phyloP scores from a whole-genome alignment of 2,888 invertebrate genomes.

The Tenthredo livida region DNA sequence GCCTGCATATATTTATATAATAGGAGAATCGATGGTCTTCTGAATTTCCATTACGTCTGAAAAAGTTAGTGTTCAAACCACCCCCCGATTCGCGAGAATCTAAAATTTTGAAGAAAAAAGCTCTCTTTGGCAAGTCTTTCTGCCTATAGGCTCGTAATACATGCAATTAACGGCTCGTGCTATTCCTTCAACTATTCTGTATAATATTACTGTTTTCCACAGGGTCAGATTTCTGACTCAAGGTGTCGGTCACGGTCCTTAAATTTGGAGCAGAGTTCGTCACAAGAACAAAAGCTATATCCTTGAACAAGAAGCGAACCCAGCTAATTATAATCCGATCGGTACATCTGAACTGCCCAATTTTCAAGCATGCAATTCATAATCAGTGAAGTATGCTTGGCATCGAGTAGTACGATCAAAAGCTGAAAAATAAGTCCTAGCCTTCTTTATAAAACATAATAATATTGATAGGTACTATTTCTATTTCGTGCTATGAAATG shows the following conservation, averaged over 20 bases:
- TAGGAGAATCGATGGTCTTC: not conserved
- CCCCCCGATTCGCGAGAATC: not conserved
- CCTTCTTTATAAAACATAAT: not conserved
- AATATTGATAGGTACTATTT: not conserved
- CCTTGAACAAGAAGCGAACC: not conserved
- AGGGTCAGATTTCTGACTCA: not conserved
- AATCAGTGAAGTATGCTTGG: not conserved
- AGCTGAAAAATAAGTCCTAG: not conserved
- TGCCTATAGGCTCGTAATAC: not conserved
- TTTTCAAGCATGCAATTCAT: not conserved
- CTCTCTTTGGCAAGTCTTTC: not conserved
- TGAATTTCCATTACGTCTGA: not conserved
- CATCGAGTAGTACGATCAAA: not conserved
- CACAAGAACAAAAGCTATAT: not conserved
- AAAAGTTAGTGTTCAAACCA: not conserved
- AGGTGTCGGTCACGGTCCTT: not conserved
- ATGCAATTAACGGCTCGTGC: too few relatives aligned
- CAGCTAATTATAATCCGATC: not conserved
- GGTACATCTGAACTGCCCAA: not conserved
- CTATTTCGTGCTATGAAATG: not conserved
- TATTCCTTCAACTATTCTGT: not conserved
- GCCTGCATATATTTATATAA: not conserved
- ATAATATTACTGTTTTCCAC: not conserved
- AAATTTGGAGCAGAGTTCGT: not conserved
- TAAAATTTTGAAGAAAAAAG: not conserved